Evolutionary conservation across 92 coral and sea anemone genomes (phyloP), one percentile per base, ranked within the genome.

Genomic region (Galaxea fascicularis): DNA sequence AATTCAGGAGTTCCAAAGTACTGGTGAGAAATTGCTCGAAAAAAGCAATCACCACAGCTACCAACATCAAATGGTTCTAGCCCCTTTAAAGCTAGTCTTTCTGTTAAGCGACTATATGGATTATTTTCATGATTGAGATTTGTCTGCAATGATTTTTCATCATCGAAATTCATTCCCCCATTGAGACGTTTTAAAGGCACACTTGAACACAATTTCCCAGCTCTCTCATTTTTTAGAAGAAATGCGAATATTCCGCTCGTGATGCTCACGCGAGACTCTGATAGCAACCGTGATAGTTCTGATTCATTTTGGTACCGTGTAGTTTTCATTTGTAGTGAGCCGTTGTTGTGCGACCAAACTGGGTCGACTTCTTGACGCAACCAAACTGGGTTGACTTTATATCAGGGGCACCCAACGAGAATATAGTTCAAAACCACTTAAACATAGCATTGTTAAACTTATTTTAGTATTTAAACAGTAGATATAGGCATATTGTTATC

Each of bases 21-120:
- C 75, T 76, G 77, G 59, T 82, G 83, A 20, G 75, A 66, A 25
- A 88, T 35, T 25, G 79, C 25, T 74, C 74, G 65, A 28, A 87
- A 81, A 87, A 87, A 87, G 69, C 87, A 87, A 35, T 80, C 87
- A 1, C 91, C 91, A 72, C 35, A 58, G 35, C 87, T 87, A 20
- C 91, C 91, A 49, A 81, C 83, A 64, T 88, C 91, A 47, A 88
- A 21, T 30, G 91, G 71, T 64, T 74, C 73, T 65, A 87, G 81
- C 81, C 86, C 90, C 47, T 70, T 80, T 52, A 67, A 15, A 22
- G 54, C 45, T 73, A 87, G 67, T 73, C 85, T 87, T 27, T 51
- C 46, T 15, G 65, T 67, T 28, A 79, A 65, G 28, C 62, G 46
- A 79, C 65, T 53, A 39, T 27, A 79, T 72, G 51, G 30, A 76